These are phyloP conservation scores for Semicossyphus pulcher DNA, from an alignment of 2,113 vertebrate genomes.

Conservation along the genomic window DNA sequence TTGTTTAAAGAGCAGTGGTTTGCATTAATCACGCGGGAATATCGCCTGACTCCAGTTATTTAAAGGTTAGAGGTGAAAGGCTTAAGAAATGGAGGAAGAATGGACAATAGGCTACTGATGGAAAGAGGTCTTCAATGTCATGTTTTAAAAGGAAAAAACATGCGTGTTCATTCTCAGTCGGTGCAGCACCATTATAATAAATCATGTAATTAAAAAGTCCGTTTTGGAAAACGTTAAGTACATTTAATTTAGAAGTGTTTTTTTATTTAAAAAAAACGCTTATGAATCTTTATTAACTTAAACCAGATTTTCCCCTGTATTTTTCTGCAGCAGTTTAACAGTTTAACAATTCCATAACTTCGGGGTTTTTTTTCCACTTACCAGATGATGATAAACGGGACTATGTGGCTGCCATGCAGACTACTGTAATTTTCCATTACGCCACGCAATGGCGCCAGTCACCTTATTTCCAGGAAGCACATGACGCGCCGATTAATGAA, in stretches of 20 bases:
- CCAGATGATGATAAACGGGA: too few species aligned
- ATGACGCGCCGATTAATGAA: neutral
- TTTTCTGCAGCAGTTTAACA: too few species aligned
- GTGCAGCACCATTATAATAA: neutral
- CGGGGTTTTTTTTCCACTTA: too few species aligned
- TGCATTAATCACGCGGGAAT: conserved; percentile 6
- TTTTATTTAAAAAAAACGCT: neutral
- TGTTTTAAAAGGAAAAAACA: neutral
- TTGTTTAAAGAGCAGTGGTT: neutral
- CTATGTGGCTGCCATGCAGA: neutral
- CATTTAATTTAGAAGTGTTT: neutral
- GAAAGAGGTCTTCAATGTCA: neutral
- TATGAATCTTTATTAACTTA: too few species aligned
- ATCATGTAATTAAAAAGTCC: neutral
- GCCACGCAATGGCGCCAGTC: conserved; percentile 72
- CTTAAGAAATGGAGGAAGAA: neutral
- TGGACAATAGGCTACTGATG: neutral
- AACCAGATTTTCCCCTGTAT: too few species aligned
- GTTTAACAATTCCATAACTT: too few species aligned
- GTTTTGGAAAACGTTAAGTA: neutral
- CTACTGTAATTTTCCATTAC: conserved; percentile 52
- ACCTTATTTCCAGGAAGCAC: conserved; percentile 32
- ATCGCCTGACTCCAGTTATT: neutral
- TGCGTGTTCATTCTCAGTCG: neutral
- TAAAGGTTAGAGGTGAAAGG: neutral